phyloP scores from a whole-genome alignment of 1,140 invertebrate species.

The Tetragonula clypearis region DNA sequence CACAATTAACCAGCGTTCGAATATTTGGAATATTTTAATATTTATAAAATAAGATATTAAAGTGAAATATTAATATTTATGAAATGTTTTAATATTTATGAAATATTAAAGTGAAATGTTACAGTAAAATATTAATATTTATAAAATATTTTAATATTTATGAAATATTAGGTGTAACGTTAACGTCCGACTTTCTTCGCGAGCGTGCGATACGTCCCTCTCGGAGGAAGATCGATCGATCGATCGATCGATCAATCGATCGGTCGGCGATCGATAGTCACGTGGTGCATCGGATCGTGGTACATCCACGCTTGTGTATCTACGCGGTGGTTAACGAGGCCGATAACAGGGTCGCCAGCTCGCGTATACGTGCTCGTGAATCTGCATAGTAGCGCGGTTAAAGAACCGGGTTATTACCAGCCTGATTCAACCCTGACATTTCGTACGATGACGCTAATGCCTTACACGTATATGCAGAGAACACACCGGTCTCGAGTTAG shows the following conservation, averaged over 20 bases:
- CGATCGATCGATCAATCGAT: background rate
- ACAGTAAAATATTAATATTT: too few relatives aligned
- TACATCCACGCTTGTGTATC: background rate
- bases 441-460: conserved; percentile 56
- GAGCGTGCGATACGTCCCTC: too few relatives aligned
- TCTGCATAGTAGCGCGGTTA: conserved; percentile 54
- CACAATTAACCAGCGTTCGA: too few relatives aligned
- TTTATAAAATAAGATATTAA: too few relatives aligned
- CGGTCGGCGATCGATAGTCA: background rate
- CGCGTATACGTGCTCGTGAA: conserved; percentile 42
- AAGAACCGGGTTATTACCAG: conserved; percentile 62
- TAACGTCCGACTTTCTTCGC: too few relatives aligned
- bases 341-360: conserved; percentile 43
- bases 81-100: too few relatives aligned
- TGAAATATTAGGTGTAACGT: too few relatives aligned
- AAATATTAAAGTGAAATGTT: too few relatives aligned
- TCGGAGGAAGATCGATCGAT: background rate
- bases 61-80: too few relatives aligned
- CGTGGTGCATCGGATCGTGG: background rate
- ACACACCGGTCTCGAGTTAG: background rate
- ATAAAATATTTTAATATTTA: too few relatives aligned
- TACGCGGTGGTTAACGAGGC: conserved; percentile 30
- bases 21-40: too few relatives aligned
- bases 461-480: conserved; percentile 19
- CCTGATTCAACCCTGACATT: conserved; percentile 64